These are phyloP conservation scores for Sparus aurata DNA, from an alignment of 2,797 vertebrate genomes.

Conservation along the genomic window DNA sequence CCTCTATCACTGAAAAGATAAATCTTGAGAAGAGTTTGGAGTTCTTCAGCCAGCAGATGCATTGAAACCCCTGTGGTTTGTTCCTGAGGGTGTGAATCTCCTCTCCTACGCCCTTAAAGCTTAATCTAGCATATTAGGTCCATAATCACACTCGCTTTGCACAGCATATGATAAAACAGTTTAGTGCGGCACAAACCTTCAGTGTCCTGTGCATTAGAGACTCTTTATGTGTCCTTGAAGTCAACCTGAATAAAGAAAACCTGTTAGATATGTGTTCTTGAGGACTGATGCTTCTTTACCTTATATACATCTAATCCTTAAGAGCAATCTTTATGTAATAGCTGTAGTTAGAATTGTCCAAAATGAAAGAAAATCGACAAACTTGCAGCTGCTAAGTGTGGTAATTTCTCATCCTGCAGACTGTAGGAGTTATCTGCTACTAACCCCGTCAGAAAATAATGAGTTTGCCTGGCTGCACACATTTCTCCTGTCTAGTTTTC, in stretches of 20 bases:
- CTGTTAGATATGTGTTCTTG: constrained; percentile 16
- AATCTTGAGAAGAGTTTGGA: constrained; percentile 9
- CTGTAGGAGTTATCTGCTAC: constrained; percentile 56
- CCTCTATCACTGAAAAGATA: constrained; percentile 27
- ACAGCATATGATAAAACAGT: constrained; percentile 27
- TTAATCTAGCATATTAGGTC: constrained; percentile 25
- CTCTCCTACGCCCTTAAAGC: neutral
- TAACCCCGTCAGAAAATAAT: constrained; percentile 75
- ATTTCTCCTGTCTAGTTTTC: constrained; percentile 63
- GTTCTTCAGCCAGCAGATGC: constrained; percentile 28
- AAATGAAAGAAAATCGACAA: constrained; percentile 27
- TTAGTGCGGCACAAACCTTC: constrained; percentile 9
- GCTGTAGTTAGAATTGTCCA: constrained; percentile 13
- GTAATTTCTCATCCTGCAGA: constrained; percentile 56
- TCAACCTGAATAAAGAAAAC: constrained; percentile 27
- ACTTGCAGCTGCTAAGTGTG: constrained; percentile 39
- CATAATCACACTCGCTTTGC: constrained; percentile 36
- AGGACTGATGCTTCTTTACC: constrained; percentile 20
- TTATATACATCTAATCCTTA: constrained; percentile 8
- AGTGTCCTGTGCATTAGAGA: constrained; percentile 19
- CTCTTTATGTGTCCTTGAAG: constrained; percentile 36
- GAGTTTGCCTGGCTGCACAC: constrained; percentile 62
- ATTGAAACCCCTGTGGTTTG: constrained; percentile 6
- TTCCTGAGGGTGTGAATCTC: neutral
- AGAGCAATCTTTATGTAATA: constrained; percentile 25